Base-by-base conservation (phyloP, 2,113 vertebrate genomes). In the Oryzias celebensis region DNA sequence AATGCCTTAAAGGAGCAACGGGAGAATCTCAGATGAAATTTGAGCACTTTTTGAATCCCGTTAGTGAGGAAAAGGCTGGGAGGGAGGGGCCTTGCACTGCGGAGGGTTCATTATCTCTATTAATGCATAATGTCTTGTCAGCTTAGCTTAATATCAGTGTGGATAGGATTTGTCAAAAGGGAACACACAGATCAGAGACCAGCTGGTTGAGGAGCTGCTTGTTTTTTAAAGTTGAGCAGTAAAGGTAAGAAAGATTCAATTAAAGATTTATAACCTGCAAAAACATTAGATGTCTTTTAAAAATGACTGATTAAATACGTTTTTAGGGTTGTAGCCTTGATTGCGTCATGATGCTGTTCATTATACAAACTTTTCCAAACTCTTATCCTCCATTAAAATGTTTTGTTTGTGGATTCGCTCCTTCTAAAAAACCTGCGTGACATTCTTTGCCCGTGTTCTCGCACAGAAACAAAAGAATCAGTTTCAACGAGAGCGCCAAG, bases 81-180 rank as follows among this genome's bases (percentile, higher is more conserved):
- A 28, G 17, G 31, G 22, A 28, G 42, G 59, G 58, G 31, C 23
- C 58, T 52, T 59, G 46, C 56, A 61, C 63, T 31, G 5, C n/a
- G 46, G 20, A 45, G 43, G 28, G 58, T 71, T 81, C 47, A 58
- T 80, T 78, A 80, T 61, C 5, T 31, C 42, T 44, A 50, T 46
- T 49, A 56, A 76, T 59, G 66, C 69, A 69, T 54, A 57, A 26
- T 52, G 23, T 16, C 55, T 67, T 76, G 82, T 82, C 78, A 50
- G 45, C 36, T 52, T 4, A 52, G 22, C 74, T 79, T 64, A 68
- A 51, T 8, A 0, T 62, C 64, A 0, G 46, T 2, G 65, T 10
- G 53, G 52, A 73, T 2, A n/a, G 0, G 44, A 61, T 42, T 55
- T 58, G 73, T 78, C 63, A 49, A 58, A 68, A 18, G 18, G 15